These are phyloP conservation scores for Dendrolimus houi DNA, from an alignment of 2,888 invertebrate species.

Conservation along the genomic window DNA sequence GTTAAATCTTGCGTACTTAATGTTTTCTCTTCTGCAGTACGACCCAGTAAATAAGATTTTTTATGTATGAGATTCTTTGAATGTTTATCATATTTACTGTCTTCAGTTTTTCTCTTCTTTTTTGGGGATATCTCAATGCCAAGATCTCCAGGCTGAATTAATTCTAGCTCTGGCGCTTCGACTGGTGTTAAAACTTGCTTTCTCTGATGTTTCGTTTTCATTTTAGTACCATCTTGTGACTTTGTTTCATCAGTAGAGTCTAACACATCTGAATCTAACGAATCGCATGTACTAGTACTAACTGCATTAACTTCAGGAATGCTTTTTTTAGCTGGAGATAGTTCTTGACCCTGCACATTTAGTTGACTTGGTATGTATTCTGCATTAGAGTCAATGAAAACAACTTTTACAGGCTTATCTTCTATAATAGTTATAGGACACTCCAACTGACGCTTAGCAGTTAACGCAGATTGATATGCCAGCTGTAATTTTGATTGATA, in stretches of 20 bases:
- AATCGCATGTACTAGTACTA: slow-evolving; percentile 36
- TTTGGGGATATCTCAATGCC: slow-evolving; percentile 51
- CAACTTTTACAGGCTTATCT: slow-evolving; percentile 66
- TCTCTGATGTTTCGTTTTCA: slow-evolving; percentile 62
- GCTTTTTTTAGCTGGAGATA: slow-evolving; percentile 45
- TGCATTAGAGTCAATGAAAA: slow-evolving; percentile 47
- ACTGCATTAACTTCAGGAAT: slow-evolving; percentile 24
- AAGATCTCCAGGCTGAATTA: slow-evolving; percentile 58
- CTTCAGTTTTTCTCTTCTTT: slow-evolving; percentile 56
- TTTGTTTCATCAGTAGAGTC: slow-evolving; percentile 39
- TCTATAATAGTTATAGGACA: slow-evolving; percentile 58
- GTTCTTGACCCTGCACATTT: slow-evolving; percentile 53
- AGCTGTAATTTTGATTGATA: slow-evolving; percentile 58
- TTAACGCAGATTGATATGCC: slow-evolving; percentile 58
- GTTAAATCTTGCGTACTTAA: slow-evolving; percentile 18
- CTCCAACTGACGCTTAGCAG: slow-evolving; percentile 53
- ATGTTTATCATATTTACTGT: slow-evolving; percentile 40
- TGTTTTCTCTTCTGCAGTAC: slow-evolving; percentile 30
- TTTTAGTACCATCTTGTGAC: slow-evolving; percentile 41
- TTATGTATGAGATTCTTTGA: slow-evolving; percentile 50
- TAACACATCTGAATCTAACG: slow-evolving; percentile 45
- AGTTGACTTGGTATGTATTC: slow-evolving; percentile 42
- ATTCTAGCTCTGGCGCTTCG: slow-evolving; percentile 58
- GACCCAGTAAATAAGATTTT: slow-evolving; percentile 57
- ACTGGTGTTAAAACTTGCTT: slow-evolving; percentile 70